phyloP scores from a whole-genome alignment of 2,888 invertebrate genomes.

The Lamellibrachia columna region DNA sequence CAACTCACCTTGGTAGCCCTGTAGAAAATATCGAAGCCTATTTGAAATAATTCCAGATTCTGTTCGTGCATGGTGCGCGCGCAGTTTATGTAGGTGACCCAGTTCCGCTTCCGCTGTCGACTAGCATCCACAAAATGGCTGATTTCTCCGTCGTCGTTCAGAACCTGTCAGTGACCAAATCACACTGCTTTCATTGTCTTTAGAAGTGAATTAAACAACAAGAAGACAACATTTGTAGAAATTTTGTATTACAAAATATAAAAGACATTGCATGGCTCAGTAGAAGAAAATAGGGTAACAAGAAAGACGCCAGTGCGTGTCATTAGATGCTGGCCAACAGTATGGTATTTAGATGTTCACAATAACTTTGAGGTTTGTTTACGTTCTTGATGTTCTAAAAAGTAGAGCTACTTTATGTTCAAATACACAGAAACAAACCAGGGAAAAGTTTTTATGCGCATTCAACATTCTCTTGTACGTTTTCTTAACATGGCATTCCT shows the following conservation, averaged over 20 bases:
- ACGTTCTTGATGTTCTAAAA: not conserved
- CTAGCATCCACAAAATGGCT: constrained; percentile 49
- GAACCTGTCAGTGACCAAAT: constrained; percentile 42
- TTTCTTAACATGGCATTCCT: not conserved
- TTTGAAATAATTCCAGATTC: constrained; percentile 49
- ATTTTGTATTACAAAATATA: not conserved
- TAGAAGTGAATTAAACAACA: not conserved
- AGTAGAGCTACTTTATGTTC: not conserved
- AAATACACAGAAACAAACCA: not conserved
- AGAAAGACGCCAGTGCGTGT: too few relatives aligned
- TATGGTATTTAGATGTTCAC: not conserved
- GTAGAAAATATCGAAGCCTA: constrained; percentile 48
- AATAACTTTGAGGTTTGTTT: too few relatives aligned
- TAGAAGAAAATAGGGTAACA: not conserved
- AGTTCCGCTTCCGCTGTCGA: constrained; percentile 41
- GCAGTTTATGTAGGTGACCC: constrained; percentile 55
- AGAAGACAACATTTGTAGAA: not conserved
- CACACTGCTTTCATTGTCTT: not conserved
- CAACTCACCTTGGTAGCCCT: constrained; percentile 49
- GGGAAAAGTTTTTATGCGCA: not conserved
- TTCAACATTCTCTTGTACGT: not conserved
- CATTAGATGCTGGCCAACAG: too few relatives aligned
- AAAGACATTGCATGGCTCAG: not conserved
- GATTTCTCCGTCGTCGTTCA: constrained; percentile 44
- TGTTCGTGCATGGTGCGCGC: constrained; percentile 56